Conservation (phyloP, 2,888 invertebrate species). For the Odiellus spinosus region DNA sequence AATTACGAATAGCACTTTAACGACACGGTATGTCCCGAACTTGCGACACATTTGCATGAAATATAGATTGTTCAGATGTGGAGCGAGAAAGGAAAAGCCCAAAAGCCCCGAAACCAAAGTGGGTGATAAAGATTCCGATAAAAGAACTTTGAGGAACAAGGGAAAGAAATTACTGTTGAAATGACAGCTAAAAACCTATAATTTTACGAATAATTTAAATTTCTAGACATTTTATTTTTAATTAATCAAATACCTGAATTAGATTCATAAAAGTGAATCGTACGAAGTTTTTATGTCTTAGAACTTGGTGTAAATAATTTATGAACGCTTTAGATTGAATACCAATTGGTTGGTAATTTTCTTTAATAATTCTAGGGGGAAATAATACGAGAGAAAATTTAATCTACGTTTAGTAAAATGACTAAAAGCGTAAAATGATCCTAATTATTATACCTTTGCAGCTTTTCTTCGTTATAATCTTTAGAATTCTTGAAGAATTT, state of each 20-base stretch:
- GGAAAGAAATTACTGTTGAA: constrained; percentile 3
- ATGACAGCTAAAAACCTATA: constrained; percentile 2
- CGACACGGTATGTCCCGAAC: neutral
- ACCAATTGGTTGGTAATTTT: too few species aligned
- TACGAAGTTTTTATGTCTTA: neutral
- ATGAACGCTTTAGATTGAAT: neutral
- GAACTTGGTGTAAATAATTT: neutral
- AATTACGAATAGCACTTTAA: neutral
- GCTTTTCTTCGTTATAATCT: too few species aligned
- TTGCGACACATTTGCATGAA: neutral
- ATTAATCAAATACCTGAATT: neutral
- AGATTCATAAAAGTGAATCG: constrained; percentile 2
- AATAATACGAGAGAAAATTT: too few species aligned
- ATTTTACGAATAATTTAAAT: too few species aligned
- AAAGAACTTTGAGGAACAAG: neutral
- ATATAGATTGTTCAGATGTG: constrained; percentile 1
- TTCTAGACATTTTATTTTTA: too few species aligned
- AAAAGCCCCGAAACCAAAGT: neutral
- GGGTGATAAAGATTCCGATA: neutral
- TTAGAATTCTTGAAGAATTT: too few species aligned
- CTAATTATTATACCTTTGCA: too few species aligned
- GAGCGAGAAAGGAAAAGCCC: neutral
- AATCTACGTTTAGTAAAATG: too few species aligned
- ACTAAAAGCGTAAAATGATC: too few species aligned
- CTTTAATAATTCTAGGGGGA: too few species aligned